These are phyloP conservation scores for Porites australiensis DNA, from an alignment of 64 coral and sea anemone species.

Conservation along the genomic window DNA sequence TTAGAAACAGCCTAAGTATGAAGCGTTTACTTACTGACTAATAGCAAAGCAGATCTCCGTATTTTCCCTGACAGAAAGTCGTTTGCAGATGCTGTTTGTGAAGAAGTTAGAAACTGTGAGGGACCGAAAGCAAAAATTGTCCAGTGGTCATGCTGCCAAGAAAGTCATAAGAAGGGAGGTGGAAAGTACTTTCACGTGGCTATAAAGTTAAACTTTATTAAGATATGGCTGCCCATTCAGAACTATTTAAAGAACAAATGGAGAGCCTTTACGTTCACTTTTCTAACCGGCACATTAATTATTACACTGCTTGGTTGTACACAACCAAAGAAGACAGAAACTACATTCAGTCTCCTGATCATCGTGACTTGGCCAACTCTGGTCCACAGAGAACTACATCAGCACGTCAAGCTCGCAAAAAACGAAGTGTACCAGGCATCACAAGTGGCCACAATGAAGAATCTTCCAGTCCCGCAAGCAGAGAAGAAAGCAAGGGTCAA, in stretches of 20 bases:
- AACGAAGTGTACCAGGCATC: background rate
- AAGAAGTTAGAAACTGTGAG: background rate
- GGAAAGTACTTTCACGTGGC: conserved; percentile 17
- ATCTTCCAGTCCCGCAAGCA: too few relatives aligned
- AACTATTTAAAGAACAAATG: background rate
- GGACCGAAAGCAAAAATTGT: background rate
- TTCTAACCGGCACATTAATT: conserved; percentile 41
- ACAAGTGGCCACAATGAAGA: background rate
- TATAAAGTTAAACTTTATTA: background rate
- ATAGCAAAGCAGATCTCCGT: conserved; percentile 32
- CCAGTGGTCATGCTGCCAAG: background rate
- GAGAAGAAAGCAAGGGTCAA: background rate
- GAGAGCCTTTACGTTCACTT: conserved; percentile 10
- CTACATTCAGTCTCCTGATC: background rate
- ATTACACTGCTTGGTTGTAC: conserved; percentile 14
- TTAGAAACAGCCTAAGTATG: background rate
- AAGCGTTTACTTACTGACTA: conserved; percentile 40
- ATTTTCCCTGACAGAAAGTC: conserved; percentile 13
- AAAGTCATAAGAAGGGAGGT: conserved; percentile 30
- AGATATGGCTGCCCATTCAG: background rate
- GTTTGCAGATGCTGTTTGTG: conserved; percentile 28
- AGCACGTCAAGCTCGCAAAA: background rate
- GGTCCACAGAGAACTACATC: background rate
- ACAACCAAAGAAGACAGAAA: conserved; percentile 1
- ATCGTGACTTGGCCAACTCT: conserved; percentile 1